Percentiles rank a stretch among this genome's conserved stretches.
Conservation (phyloP, 2,797 vertebrate species). For the Tragopan temminckii region DNA sequence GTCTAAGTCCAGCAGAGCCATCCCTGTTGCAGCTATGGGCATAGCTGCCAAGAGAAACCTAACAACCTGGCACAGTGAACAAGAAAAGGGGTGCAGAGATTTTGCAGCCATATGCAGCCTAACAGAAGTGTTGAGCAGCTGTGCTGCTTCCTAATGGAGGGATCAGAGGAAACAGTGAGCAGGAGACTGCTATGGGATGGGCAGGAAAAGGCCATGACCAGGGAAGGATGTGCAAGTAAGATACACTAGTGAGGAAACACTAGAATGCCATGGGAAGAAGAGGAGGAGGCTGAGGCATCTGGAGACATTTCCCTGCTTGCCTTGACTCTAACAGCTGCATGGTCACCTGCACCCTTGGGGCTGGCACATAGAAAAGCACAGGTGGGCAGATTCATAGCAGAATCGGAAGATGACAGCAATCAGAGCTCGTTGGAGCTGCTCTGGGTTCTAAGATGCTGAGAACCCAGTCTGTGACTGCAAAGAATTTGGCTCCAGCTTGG, state of each 20-base stretch:
- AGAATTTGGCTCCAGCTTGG: conserved; percentile 61
- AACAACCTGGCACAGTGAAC: neutral
- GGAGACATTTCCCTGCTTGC: neutral
- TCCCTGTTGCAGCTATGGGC: neutral
- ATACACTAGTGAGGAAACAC: neutral
- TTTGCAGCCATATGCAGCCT: neutral
- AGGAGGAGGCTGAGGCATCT: neutral
- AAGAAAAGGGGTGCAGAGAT: neutral
- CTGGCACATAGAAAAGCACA: neutral
- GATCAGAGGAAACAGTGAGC: neutral
- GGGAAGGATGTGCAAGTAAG: rapidly evolving
- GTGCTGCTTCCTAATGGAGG: neutral
- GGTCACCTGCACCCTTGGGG: neutral
- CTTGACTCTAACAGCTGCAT: neutral
- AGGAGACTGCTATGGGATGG: neutral
- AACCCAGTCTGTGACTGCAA: conserved; percentile 51
- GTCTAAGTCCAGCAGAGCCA: neutral
- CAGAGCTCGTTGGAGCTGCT: neutral
- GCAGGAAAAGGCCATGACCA: neutral
- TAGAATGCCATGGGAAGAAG: neutral
- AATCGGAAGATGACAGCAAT: neutral
- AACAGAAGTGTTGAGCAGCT: neutral
- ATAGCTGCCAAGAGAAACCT: neutral
- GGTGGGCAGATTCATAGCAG: neutral
- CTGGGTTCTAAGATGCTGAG: conserved; percentile 63